These are phyloP conservation scores for Orestias chungarensis DNA, from an alignment of 2,797 vertebrate species.

Conservation along the genomic window DNA sequence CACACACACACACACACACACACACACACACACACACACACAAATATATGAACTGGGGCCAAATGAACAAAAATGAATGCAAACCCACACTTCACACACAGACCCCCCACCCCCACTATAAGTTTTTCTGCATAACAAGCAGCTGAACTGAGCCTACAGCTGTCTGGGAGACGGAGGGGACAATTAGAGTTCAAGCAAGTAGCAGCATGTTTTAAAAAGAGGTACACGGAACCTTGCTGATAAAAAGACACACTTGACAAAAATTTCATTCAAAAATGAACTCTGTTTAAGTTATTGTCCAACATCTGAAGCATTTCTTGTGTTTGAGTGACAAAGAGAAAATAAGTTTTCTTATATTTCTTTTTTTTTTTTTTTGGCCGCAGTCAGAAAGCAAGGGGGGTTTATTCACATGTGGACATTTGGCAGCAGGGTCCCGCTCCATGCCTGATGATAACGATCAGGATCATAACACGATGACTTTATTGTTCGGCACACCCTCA, in stretches of 20 bases:
- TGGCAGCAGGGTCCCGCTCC: slow-evolving; percentile 40
- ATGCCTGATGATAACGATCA: slow-evolving; percentile 52
- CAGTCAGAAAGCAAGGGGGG: background rate
- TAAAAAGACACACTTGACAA: slow-evolving; percentile 48
- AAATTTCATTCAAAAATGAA: slow-evolving; percentile 46
- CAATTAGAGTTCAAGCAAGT: slow-evolving; percentile 69
- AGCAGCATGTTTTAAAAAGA: slow-evolving; percentile 13
- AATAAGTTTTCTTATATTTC: background rate
- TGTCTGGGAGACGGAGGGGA: slow-evolving; percentile 63
- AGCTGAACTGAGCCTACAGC: slow-evolving; percentile 75
- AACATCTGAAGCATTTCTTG: slow-evolving; percentile 25
- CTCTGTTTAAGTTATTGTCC: slow-evolving; percentile 36
- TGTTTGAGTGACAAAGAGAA: slow-evolving; percentile 30
- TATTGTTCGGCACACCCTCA: slow-evolving; percentile 18
- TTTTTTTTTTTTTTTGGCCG: background rate
- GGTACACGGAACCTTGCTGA: slow-evolving; percentile 55
- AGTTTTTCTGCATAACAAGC: slow-evolving; percentile 59
- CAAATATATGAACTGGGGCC: background rate
- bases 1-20: slow-evolving; percentile 9
- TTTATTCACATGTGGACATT: slow-evolving; percentile 42
- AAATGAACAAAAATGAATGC: background rate
- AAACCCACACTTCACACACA: no score
- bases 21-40: background rate
- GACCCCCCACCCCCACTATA: background rate
- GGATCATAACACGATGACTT: slow-evolving; percentile 52